Evolutionary conservation across 2,797 vertebrate species (phyloP).

Genomic region (Hemitrygon akajei): DNA sequence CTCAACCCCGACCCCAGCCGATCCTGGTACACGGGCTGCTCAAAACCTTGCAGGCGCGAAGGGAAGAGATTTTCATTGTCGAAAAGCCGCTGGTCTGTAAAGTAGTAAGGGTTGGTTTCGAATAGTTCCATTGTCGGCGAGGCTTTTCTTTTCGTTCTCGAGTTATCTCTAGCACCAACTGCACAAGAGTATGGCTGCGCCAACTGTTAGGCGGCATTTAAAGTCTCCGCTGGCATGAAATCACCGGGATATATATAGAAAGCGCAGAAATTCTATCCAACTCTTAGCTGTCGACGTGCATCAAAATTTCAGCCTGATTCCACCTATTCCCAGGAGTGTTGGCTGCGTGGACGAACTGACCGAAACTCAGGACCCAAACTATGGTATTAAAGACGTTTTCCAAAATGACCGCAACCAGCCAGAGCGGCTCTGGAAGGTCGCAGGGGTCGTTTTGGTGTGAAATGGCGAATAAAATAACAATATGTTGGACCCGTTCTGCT

Average conservation of each 20-base stretch:
- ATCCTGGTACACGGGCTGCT: constrained; percentile 72
- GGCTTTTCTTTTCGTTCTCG: background rate
- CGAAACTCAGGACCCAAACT: background rate
- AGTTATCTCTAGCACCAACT: constrained; percentile 27
- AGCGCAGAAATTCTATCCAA: constrained; percentile 87
- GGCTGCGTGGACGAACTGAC: background rate
- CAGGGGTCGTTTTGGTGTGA: background rate
- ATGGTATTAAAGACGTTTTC: too few relatives aligned
- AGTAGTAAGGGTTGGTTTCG: constrained; percentile 94
- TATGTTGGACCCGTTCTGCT: background rate
- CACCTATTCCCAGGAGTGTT: constrained; percentile 45
- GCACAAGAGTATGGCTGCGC: constrained; percentile 48
- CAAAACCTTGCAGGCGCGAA: constrained; percentile 73
- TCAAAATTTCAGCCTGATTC: constrained; percentile 89
- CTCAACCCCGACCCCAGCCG: constrained; percentile 71
- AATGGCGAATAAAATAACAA: background rate
- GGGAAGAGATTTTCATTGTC: constrained; percentile 84
- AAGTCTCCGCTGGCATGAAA: constrained; percentile 92
- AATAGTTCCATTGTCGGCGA: constrained; percentile 83
- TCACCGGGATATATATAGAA: constrained; percentile 99
- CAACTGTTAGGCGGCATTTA: constrained; percentile 99
- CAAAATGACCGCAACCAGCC: too few relatives aligned
- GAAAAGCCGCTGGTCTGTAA: constrained; percentile 92
- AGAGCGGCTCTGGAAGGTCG: background rate
- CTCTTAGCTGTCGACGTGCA: constrained; percentile 98